phyloP scores from a whole-genome alignment of 2,888 invertebrate species.

The Synergus umbraculus region DNA sequence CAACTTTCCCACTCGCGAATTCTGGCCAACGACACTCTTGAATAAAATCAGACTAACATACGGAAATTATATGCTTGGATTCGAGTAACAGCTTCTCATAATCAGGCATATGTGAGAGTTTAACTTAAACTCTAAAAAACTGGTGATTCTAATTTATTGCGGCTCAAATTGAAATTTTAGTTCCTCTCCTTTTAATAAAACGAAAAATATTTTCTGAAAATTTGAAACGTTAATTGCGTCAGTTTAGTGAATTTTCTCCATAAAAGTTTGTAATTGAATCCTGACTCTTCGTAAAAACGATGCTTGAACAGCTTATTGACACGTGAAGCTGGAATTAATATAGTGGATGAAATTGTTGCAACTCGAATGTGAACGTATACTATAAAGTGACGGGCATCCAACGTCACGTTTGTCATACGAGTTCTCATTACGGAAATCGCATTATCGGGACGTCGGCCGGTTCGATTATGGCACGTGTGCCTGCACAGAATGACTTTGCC shows the following conservation, averaged over 20 bases:
- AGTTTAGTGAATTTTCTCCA: neutral
- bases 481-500: conserved; percentile 32
- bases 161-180: no score
- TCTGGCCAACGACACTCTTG: conserved; percentile 13
- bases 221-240: neutral
- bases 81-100: neutral
- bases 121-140: neutral
- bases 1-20: neutral
- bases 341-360: conserved; percentile 34
- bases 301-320: conserved; percentile 1
- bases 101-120: neutral
- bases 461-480: conserved; percentile 40
- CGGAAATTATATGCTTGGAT: conserved; percentile 7
- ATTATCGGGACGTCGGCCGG: conserved; percentile 30
- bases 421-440: conserved; percentile 40
- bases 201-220: neutral
- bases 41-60: conserved; percentile 29
- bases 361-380: conserved; percentile 17
- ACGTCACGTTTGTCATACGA: conserved; percentile 38
- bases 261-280: neutral
- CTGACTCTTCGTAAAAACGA: conserved; percentile 11
- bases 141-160: no score
- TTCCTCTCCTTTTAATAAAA: no score
- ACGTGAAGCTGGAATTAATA: conserved; percentile 38
- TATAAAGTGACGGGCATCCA: conserved; percentile 27